phyloP scores from a whole-genome alignment of 2,888 invertebrate species.

The Schrankia costaestrigalis region DNA sequence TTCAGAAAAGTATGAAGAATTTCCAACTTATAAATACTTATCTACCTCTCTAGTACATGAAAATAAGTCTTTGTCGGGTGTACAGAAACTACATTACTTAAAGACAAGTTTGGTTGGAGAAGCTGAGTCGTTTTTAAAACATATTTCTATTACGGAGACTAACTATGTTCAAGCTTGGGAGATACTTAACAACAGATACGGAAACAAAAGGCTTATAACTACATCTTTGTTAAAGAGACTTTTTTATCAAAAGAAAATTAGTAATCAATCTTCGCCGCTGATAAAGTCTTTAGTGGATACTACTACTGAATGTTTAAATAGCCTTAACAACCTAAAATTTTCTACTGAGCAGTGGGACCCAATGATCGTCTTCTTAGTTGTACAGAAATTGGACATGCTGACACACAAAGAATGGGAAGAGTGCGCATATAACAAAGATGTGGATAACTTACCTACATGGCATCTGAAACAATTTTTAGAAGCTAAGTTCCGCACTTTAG shows the following conservation, averaged over 20 bases:
- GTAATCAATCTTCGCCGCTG: conserved; percentile 9
- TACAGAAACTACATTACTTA: conserved; percentile 1
- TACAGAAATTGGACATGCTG: conserved; percentile 28
- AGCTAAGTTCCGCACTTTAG: conserved; percentile 25
- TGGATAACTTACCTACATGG: not conserved
- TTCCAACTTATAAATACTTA: not conserved
- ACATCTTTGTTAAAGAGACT: conserved; percentile 17
- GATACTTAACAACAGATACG: not conserved
- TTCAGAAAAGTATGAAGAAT: not conserved
- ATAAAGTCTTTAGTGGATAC: conserved; percentile 27
- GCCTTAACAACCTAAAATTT: conserved; percentile 20
- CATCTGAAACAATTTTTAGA: conserved; percentile 22
- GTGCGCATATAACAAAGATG: conserved; percentile 2
- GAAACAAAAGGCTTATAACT: not conserved
- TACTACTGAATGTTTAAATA: conserved; percentile 26
- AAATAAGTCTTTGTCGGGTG: not conserved
- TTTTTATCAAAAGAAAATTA: conserved; percentile 19
- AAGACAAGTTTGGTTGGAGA: conserved; percentile 3
- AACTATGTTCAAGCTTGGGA: conserved; percentile 1
- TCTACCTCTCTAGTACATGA: not conserved
- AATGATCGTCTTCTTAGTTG: conserved; percentile 23
- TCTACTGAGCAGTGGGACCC: conserved; percentile 24
- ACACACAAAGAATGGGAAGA: conserved; percentile 23
- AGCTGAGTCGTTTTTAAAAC: not conserved
- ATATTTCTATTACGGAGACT: not conserved